These are phyloP conservation scores for Psammodynastes pulverulentus DNA, from an alignment of 2,113 vertebrate species.

Conservation along the genomic window DNA sequence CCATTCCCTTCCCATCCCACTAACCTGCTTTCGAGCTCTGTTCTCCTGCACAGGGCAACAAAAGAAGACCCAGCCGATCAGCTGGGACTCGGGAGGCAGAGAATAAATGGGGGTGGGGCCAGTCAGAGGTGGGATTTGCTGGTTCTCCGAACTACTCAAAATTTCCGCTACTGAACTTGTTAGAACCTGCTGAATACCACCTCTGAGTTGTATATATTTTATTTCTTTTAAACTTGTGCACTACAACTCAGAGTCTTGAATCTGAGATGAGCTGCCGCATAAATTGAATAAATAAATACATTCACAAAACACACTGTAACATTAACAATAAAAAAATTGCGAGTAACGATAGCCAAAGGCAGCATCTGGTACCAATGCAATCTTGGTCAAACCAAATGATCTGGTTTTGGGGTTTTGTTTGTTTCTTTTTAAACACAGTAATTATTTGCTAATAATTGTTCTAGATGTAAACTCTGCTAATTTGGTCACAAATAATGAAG, in stretches of 20 bases:
- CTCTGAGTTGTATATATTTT: not conserved
- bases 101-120: too few relatives aligned
- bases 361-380: not conserved
- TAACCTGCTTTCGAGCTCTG: too few relatives aligned
- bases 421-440: too few relatives aligned
- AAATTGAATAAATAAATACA: not conserved
- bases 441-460: conserved; percentile 9
- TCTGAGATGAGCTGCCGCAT: not conserved
- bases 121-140: too few relatives aligned
- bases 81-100: too few relatives aligned
- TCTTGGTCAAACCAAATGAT: not conserved
- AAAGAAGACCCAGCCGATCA: too few relatives aligned
- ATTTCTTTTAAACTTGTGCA: too few relatives aligned
- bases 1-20: too few relatives aligned
- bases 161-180: too few relatives aligned
- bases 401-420: not conserved
- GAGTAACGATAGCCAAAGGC: not conserved
- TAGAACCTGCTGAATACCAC: too few relatives aligned
- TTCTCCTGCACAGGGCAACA: too few relatives aligned
- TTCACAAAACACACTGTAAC: not conserved
- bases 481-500: not conserved
- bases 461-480: not conserved
- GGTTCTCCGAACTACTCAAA: too few relatives aligned
- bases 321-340: not conserved
- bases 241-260: not conserved